These are phyloP conservation scores for Entelurus aequoreus DNA, from an alignment of 2,113 vertebrate genomes.

Conservation along the genomic window DNA sequence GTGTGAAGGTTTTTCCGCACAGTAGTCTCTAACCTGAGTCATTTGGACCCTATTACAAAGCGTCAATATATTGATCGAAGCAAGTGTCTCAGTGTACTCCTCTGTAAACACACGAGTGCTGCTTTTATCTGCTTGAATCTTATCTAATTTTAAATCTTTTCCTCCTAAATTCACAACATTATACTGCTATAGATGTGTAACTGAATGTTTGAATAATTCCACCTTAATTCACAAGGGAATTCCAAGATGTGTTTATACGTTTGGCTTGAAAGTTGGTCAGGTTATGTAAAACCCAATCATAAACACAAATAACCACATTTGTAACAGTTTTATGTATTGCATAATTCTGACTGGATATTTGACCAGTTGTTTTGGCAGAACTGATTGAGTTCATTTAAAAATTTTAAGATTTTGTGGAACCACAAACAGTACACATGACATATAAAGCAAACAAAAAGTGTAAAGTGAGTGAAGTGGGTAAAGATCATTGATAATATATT, in stretches of 20 bases:
- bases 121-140: constrained; percentile 65
- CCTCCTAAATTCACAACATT: constrained; percentile 36
- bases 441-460: too few species aligned
- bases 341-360: too few species aligned
- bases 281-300: too few species aligned
- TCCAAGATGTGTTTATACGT: background rate
- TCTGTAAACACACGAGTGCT: constrained; percentile 63
- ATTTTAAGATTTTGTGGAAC: too few species aligned
- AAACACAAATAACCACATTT: too few species aligned
- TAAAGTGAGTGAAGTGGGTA: too few species aligned
- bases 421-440: too few species aligned
- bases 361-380: too few species aligned
- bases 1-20: constrained; percentile 44
- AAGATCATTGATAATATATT: too few species aligned
- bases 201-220: constrained; percentile 14
- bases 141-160: constrained; percentile 59
- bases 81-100: constrained; percentile 61
- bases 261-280: too few species aligned
- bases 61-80: constrained; percentile 68
- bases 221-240: constrained; percentile 7
- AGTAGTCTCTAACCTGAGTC: constrained; percentile 59
- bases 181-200: constrained; percentile 13
- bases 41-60: constrained; percentile 70
- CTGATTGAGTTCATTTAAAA: too few species aligned
- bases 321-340: too few species aligned